These are phyloP conservation scores for Busseola fusca DNA, from an alignment of 2,888 invertebrate genomes.

Conservation along the genomic window DNA sequence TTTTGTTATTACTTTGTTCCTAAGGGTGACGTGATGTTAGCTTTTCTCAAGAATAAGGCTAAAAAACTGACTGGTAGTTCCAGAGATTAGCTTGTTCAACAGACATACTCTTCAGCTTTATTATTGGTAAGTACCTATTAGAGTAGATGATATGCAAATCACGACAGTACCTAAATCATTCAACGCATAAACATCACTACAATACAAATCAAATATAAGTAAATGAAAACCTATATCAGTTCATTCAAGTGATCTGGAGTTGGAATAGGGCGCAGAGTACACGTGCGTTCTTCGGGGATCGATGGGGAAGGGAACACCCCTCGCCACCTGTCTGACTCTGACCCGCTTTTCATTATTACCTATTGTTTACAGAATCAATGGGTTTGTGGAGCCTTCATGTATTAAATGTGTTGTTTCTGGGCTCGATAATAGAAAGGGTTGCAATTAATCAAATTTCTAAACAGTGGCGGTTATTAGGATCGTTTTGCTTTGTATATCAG, in stretches of 20 bases:
- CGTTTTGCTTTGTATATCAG: conserved; percentile 5
- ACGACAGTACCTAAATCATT: no score
- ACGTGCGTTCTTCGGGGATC: conserved; percentile 57
- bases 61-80: neutral
- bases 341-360: conserved; percentile 62
- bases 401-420: conserved; percentile 38
- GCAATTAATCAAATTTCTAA: conserved; percentile 12
- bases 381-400: conserved; percentile 43
- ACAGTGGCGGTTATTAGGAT: neutral
- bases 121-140: neutral
- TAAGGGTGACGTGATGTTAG: neutral
- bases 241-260: conserved; percentile 58
- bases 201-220: neutral
- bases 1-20: neutral
- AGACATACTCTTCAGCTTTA: neutral
- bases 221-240: conserved; percentile 15
- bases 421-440: conserved; percentile 26
- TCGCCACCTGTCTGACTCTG: conserved; percentile 63
- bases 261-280: conserved; percentile 61
- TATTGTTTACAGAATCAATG: conserved; percentile 57
- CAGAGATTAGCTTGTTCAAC: neutral
- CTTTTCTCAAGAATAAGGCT: neutral
- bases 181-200: neutral
- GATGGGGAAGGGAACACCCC: conserved; percentile 60
- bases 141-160: neutral